Conservation (phyloP, 2,113 vertebrate genomes). For the Triplophysa tibetana region DNA sequence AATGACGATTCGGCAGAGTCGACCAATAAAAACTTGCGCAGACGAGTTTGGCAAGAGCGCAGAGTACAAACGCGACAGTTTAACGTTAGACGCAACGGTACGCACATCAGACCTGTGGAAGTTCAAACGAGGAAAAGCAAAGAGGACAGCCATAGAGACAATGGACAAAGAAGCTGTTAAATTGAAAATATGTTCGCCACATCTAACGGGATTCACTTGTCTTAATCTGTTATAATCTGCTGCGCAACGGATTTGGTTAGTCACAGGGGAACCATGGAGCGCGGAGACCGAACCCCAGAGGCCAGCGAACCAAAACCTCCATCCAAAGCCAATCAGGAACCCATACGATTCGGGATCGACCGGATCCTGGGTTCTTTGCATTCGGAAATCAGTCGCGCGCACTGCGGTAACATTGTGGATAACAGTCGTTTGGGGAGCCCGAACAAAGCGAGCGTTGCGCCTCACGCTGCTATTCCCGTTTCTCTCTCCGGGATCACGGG, state of each 20-base stretch:
- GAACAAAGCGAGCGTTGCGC: slow-evolving; percentile 76
- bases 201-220: slow-evolving; percentile 34
- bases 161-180: slow-evolving; percentile 38
- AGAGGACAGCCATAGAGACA: background rate
- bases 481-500: slow-evolving; percentile 85
- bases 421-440: slow-evolving; percentile 83
- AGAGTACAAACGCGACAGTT: slow-evolving; percentile 58
- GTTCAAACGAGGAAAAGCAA: slow-evolving; percentile 10
- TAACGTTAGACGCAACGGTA: background rate
- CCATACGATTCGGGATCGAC: slow-evolving; percentile 94
- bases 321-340: slow-evolving; percentile 85
- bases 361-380: slow-evolving; percentile 87
- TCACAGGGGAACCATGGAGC: slow-evolving; percentile 80
- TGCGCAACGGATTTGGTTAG: slow-evolving; percentile 9
- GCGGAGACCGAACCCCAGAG: slow-evolving; percentile 70
- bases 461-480: slow-evolving; percentile 83
- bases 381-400: slow-evolving; percentile 76
- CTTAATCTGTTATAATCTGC: background rate
- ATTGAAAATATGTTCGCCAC: background rate
- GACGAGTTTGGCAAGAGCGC: slow-evolving; percentile 60
- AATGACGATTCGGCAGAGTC: slow-evolving; percentile 58
- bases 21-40: slow-evolving; percentile 63
- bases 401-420: slow-evolving; percentile 73
- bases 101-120: slow-evolving; percentile 38
- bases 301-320: slow-evolving; percentile 70